Conservation (phyloP, 2,888 invertebrate genomes). For the Bombylius discolor region DNA sequence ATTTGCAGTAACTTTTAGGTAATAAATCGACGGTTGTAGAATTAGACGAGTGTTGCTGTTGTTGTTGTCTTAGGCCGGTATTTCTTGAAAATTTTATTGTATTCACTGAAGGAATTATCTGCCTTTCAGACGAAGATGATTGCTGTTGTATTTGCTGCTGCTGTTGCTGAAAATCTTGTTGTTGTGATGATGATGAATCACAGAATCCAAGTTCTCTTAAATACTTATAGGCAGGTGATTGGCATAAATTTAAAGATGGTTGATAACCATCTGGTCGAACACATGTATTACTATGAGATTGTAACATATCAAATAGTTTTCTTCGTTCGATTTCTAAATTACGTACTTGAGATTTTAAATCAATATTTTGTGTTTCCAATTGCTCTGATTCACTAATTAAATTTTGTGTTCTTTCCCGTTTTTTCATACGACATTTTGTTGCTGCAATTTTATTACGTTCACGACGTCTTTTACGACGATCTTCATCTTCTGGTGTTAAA, state of each 20-base stretch:
- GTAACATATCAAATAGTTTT: slow-evolving; percentile 65
- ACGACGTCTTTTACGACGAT: slow-evolving; percentile 67
- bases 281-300: slow-evolving; percentile 60
- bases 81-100: slow-evolving; percentile 31
- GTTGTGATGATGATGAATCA: slow-evolving; percentile 16
- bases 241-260: slow-evolving; percentile 27
- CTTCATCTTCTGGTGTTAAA: slow-evolving; percentile 83
- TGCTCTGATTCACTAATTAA: slow-evolving; percentile 76
- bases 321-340: slow-evolving; percentile 67
- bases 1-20: slow-evolving; percentile 34
- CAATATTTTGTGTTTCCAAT: slow-evolving; percentile 71
- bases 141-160: slow-evolving; percentile 13
- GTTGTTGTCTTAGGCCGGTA: slow-evolving; percentile 18
- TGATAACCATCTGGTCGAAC: slow-evolving; percentile 35
- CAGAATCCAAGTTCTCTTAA: slow-evolving; percentile 27
- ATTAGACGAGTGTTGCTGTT: not conserved
- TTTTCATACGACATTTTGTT: slow-evolving; percentile 87
- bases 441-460: slow-evolving; percentile 91
- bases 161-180: slow-evolving; percentile 14
- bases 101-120: slow-evolving; percentile 34
- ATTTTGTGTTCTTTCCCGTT: slow-evolving; percentile 76
- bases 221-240: slow-evolving; percentile 33
- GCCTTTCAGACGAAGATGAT: slow-evolving; percentile 15
- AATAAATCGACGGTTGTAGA: slow-evolving; percentile 16
- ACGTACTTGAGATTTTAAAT: slow-evolving; percentile 70